Evolutionary conservation across 2,113 vertebrate genomes (phyloP).

Genomic region (Anoplopoma fimbria): DNA sequence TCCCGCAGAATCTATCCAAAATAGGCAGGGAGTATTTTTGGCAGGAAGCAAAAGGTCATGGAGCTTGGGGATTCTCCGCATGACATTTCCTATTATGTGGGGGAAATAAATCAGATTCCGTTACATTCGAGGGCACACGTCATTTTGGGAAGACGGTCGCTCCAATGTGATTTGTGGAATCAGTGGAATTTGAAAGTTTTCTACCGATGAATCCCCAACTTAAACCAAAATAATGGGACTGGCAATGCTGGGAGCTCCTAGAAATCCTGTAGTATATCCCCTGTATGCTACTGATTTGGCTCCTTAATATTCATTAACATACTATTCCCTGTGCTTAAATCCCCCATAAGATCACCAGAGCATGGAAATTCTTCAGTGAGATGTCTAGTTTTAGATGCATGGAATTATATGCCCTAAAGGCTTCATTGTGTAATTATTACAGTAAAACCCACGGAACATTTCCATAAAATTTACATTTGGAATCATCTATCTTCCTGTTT

Average conservation of each 20-base stretch:
- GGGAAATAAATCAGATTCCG: conserved; percentile 57
- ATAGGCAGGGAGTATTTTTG: conserved; percentile 53
- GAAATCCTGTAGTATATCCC: background rate
- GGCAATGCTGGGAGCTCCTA: background rate
- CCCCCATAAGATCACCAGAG: background rate
- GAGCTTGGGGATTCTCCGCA: conserved; percentile 38
- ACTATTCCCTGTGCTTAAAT: background rate
- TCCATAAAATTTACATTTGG: conserved; percentile 16
- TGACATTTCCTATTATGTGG: conserved; percentile 55
- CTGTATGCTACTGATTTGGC: background rate
- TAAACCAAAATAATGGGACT: background rate
- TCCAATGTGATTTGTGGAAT: conserved; percentile 17
- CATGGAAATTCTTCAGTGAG: background rate
- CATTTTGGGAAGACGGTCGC: conserved; percentile 11
- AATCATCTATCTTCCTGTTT: conserved; percentile 14
- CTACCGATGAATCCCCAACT: background rate
- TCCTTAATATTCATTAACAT: conserved; percentile 26
- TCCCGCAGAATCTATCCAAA: conserved; percentile 51
- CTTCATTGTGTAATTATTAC: conserved; percentile 1
- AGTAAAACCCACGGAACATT: background rate
- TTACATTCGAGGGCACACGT: conserved; percentile 47
- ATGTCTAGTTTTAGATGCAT: background rate
- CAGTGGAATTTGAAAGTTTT: conserved; percentile 11
- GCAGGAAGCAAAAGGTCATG: conserved; percentile 57
- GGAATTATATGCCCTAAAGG: background rate